Evolutionary conservation across 2,888 invertebrate species (phyloP).

Genomic region (Hydrotaea cyrtoneurina): DNA sequence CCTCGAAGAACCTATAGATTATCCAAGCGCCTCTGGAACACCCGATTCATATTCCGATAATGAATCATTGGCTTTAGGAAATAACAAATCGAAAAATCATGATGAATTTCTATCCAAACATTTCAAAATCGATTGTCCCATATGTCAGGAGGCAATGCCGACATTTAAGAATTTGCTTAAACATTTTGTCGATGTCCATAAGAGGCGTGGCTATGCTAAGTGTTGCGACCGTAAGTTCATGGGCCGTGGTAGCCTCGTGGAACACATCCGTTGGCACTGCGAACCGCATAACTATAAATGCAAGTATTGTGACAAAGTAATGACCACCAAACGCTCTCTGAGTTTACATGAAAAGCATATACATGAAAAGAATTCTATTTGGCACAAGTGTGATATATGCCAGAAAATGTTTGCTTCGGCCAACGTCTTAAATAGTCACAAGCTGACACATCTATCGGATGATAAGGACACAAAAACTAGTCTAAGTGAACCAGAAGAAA

Average conservation of each 20-base stretch:
- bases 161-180: constrained; percentile 48
- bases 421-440: constrained; percentile 73
- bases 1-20: neutral
- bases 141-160: constrained; percentile 46
- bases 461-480: no score
- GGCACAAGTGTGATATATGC: constrained; percentile 76
- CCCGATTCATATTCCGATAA: constrained; percentile 30
- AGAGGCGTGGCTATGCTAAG: constrained; percentile 74
- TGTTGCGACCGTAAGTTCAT: constrained; percentile 77
- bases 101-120: constrained; percentile 57
- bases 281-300: constrained; percentile 78
- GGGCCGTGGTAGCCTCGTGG: constrained; percentile 75
- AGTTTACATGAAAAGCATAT: constrained; percentile 74
- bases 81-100: neutral
- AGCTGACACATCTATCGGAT: constrained; percentile 75
- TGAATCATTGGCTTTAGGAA: neutral
- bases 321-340: constrained; percentile 73
- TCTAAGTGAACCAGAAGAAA: no score
- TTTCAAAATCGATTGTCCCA: constrained; percentile 46
- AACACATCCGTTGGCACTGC: constrained; percentile 77
- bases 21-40: neutral
- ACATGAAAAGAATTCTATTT: constrained; percentile 71
- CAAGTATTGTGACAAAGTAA: constrained; percentile 73
- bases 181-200: constrained; percentile 41
- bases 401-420: constrained; percentile 75